phyloP scores from a whole-genome alignment of 2,797 vertebrate genomes.

The Miichthys miiuy region DNA sequence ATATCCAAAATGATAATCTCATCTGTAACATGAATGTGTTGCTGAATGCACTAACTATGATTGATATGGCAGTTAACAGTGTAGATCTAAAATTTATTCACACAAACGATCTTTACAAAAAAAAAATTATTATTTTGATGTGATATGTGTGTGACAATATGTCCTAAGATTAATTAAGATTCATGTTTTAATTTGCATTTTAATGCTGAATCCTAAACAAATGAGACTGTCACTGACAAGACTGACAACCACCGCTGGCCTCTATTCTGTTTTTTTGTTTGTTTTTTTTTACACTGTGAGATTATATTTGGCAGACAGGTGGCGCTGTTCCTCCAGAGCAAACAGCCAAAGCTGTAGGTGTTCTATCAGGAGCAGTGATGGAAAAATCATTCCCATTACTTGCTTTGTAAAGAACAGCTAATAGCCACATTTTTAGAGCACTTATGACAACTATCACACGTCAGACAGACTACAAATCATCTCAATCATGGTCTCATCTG shows the following conservation, averaged over 20 bases:
- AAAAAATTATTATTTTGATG: neutral
- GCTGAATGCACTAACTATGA: conserved; percentile 35
- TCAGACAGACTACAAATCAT: neutral
- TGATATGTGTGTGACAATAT: conserved; percentile 16
- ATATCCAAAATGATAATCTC: conserved; percentile 1
- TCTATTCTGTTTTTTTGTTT: neutral
- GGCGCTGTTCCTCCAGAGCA: conserved; percentile 29
- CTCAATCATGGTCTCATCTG: conserved; percentile 16
- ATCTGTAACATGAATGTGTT: conserved; percentile 36
- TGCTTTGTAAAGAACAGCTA: neutral
- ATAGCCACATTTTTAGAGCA: neutral
- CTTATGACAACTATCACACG: neutral
- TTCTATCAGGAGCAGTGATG: neutral
- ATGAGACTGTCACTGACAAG: neutral
- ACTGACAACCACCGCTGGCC: neutral
- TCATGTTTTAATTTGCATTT: conserved; percentile 6
- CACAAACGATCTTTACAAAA: neutral
- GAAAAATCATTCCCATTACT: neutral
- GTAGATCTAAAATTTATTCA: neutral
- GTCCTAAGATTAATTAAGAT: neutral
- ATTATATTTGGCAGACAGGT: conserved; percentile 7
- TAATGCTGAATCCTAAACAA: conserved; percentile 6
- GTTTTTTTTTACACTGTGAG: neutral
- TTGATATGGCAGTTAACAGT: conserved; percentile 18
- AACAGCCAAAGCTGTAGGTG: neutral